A percentile compares a stretch with the other conserved stretches of the same genome.
These are phyloP conservation scores for Nothocercus nigrocapillus DNA, from an alignment of 2,113 vertebrate species.

Conservation along the genomic window DNA sequence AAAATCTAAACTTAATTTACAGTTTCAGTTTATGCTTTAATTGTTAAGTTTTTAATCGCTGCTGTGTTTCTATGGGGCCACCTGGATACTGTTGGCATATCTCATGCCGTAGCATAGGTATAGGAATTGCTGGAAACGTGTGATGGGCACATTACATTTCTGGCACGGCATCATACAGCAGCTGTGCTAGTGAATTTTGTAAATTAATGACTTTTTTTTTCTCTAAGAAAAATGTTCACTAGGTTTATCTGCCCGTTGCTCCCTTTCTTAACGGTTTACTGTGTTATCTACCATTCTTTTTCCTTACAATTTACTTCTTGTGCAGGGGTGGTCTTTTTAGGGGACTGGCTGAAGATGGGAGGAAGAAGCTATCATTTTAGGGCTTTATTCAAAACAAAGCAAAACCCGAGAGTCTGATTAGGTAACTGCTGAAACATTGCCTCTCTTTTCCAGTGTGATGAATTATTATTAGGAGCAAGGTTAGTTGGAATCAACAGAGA, in stretches of 20 bases:
- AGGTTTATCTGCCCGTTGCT: neutral
- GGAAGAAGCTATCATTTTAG: neutral
- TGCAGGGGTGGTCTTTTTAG: neutral
- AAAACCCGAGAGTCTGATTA: neutral
- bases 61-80: neutral
- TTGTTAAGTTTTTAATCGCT: neutral
- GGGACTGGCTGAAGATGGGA: neutral
- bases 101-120: neutral
- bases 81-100: neutral
- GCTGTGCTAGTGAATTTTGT: neutral
- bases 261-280: neutral
- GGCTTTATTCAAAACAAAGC: neutral
- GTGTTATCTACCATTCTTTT: neutral
- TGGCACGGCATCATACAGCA: neutral
- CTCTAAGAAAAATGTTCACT: neutral
- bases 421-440: neutral
- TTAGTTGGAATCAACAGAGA: neutral
- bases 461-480: neutral
- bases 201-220: neutral
- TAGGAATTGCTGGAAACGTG: neutral
- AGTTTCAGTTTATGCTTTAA: neutral
- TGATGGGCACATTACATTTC: neutral
- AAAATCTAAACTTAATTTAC: neutral
- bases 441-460: too few relatives aligned
- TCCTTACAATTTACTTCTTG: neutral